Percentiles rank a stretch among this genome's conserved stretches.
phyloP scores from a whole-genome alignment of 1,140 invertebrate species.

The Panulirus ornatus region DNA sequence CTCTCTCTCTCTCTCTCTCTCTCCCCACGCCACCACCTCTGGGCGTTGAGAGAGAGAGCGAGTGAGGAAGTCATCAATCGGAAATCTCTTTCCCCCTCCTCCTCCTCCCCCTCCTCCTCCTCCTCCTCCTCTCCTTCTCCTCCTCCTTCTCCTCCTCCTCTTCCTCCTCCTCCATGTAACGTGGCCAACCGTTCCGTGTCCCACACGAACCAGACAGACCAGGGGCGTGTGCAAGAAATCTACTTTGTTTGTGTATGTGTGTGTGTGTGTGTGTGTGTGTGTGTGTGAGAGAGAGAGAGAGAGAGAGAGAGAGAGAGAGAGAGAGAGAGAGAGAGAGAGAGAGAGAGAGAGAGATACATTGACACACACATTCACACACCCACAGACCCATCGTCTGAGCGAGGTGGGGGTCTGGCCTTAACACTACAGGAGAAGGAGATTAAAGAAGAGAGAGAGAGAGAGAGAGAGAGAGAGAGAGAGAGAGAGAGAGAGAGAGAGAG shows the following conservation, averaged over 20 bases:
- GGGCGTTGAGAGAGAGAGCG: background rate
- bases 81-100: background rate
- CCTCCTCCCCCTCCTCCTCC: background rate
- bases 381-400: no score
- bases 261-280: no score
- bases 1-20: background rate
- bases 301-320: background rate
- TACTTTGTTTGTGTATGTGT: no score
- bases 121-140: background rate
- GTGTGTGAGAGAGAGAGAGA: background rate
- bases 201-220: no score
- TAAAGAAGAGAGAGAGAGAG: background rate
- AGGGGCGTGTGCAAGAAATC: no score
- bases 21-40: background rate
- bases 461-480: background rate
- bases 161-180: no score
- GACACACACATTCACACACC: background rate
- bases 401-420: no score
- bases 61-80: background rate
- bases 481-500: background rate
- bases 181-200: no score
- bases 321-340: background rate
- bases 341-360: conserved; percentile 6
- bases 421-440: no score
- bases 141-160: background rate